Base-by-base conservation (phyloP, 2,888 invertebrate genomes). In the Glaucopsyche alexis region DNA sequence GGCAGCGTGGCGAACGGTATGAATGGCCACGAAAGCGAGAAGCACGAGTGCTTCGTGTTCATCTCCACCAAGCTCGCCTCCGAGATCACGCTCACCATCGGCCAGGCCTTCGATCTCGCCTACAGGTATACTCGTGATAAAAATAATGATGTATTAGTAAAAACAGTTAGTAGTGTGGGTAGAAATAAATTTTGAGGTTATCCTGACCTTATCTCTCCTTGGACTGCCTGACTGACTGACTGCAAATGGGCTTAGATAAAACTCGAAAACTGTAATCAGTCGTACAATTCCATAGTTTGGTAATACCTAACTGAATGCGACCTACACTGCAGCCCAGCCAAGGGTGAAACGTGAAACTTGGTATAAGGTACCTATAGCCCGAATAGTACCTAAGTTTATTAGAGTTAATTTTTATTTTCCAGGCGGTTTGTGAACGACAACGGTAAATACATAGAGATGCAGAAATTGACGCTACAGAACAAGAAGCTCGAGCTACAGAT, bases 91-190 rank as follows among this genome's bases (percentile, higher is more conserved):
- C 92, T 99, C 76, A 99, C 99, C 13, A 99, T 99, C 80, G 99
- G 99, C 11, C 99, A 99, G 89, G 99, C 99, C 0, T 99, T 99
- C 88, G 99, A 99, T 93, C 94, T 99, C 84, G 99, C 99, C 47
- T 99, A 99, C 93, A 97, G 96, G 94, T 95, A 78, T 79, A 75
- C 42, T 50, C 6, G 1, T n/a, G n/a, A n/a, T n/a, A n/a, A n/a
- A n/a, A n/a, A n/a, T n/a, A n/a, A n/a, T n/a, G n/a, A n/a, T n/a
- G n/a, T n/a, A n/a, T n/a, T 29, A 29, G 4, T 29, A 29, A 29
- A 3, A 29, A 29, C 29, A 29, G 29, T 29, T 29, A 29, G 29
- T 29, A 29, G 29, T 2, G 29, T 29, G 29, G 29, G 0, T 29
- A 29, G 29, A 29, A 29, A 29, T 29, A 29, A 29, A 29, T 29